Conservation (phyloP, 2,888 invertebrate genomes). For the Heteropelma amictum region DNA sequence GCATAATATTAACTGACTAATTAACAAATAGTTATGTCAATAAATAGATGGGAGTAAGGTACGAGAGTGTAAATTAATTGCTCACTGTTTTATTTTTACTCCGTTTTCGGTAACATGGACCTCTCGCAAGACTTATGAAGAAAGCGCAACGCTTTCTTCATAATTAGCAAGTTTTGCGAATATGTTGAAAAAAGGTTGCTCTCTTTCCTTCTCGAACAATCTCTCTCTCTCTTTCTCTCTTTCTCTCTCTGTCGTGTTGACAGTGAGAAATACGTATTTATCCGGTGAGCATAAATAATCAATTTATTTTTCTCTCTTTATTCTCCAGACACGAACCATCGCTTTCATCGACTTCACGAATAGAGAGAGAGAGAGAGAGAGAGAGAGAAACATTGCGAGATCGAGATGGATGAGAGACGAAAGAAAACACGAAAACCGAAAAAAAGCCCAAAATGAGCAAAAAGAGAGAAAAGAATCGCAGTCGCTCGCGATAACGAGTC, state of each 20-base stretch:
- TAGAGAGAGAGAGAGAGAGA: conserved; percentile 44
- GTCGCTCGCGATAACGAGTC: conserved; percentile 52
- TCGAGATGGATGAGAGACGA: conserved; percentile 49
- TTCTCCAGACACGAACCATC: conserved; percentile 47
- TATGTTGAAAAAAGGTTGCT: neutral
- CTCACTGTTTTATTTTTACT: conserved; percentile 13
- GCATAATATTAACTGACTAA: conserved; percentile 73
- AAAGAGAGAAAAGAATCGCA: conserved; percentile 17
- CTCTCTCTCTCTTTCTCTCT: too few relatives aligned
- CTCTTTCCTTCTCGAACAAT: conserved; percentile 34
- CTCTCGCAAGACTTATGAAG: too few relatives aligned
- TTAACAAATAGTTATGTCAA: conserved; percentile 56
- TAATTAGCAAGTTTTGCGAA: neutral
- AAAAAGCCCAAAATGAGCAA: conserved; percentile 48
- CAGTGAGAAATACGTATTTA: neutral
- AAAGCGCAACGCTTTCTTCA: too few relatives aligned
- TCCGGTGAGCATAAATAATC: conserved; percentile 21
- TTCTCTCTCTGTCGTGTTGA: conserved; percentile 39
- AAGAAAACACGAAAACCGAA: conserved; percentile 31
- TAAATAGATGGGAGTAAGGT: conserved; percentile 61
- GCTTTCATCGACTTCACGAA: conserved; percentile 47
- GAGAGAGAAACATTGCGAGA: neutral
- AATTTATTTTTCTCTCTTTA: conserved; percentile 54
- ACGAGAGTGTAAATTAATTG: conserved; percentile 67
- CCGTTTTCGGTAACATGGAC: neutral